Percentiles rank a stretch among this genome's conserved stretches.
phyloP scores from a whole-genome alignment of 2,888 invertebrate species.

The Dichetophora obliterata region DNA sequence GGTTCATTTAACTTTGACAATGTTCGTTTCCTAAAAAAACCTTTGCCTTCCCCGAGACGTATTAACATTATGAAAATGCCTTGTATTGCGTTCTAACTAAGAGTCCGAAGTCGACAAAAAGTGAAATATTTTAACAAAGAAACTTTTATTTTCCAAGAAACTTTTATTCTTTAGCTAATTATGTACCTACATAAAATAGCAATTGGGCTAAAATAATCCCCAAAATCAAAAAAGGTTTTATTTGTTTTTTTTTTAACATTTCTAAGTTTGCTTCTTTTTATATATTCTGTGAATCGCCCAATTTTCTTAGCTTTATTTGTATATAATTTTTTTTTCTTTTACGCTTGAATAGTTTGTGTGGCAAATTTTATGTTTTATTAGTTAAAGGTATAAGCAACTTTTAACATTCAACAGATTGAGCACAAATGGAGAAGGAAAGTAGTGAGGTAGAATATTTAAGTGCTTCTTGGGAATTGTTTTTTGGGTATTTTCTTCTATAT shows the following conservation, averaged over 20 bases:
- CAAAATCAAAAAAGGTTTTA: not conserved
- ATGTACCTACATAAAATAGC: not conserved
- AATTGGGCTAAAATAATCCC: not conserved
- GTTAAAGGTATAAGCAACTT: too few relatives aligned
- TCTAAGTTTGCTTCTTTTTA: not conserved
- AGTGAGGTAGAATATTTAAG: too few relatives aligned
- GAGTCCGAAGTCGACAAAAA: not conserved
- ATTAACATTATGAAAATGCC: slow-evolving; percentile 12
- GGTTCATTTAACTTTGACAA: slow-evolving; percentile 26
- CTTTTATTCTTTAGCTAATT: slow-evolving; percentile 2
- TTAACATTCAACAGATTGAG: too few relatives aligned
- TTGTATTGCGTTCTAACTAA: not conserved
- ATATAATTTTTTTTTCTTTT: not conserved
- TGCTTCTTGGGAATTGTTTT: too few relatives aligned
- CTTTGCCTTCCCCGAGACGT: not conserved
- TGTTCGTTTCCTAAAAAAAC: not conserved
- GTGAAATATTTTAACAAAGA: not conserved
- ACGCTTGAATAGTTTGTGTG: not conserved
- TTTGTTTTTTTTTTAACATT: not conserved
- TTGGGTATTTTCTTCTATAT: too few relatives aligned
- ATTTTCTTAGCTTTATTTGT: not conserved
- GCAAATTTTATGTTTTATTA: not conserved
- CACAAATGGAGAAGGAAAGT: too few relatives aligned
- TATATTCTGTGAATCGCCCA: not conserved
- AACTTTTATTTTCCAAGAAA: not conserved